These are phyloP conservation scores for Falco punctatus DNA, from an alignment of 2,113 vertebrate genomes.

Conservation along the genomic window DNA sequence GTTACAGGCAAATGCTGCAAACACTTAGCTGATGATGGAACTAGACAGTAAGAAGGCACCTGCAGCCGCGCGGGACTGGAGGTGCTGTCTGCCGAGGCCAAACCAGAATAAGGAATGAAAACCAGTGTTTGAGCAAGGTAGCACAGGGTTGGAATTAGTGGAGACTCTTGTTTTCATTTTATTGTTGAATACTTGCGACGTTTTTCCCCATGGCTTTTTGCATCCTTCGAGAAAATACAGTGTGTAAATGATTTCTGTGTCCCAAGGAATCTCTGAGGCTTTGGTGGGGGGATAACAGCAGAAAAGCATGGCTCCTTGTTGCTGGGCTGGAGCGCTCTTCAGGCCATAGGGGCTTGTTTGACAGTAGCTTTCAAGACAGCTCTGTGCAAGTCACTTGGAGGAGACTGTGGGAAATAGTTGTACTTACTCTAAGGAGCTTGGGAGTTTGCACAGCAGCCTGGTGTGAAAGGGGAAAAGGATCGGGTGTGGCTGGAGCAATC, in stretches of 20 bases:
- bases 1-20: not conserved
- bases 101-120: not conserved
- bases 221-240: not conserved
- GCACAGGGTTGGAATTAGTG: not conserved
- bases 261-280: not conserved
- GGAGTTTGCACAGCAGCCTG: not conserved
- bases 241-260: not conserved
- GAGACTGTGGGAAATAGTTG: not conserved
- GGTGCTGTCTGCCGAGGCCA: not conserved
- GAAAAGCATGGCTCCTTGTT: accelerated
- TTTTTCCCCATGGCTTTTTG: not conserved
- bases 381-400: not conserved
- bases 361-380: not conserved
- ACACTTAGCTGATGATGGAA: not conserved
- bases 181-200: not conserved
- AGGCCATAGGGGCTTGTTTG: not conserved
- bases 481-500: not conserved
- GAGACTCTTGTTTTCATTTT: not conserved
- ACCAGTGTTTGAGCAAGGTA: not conserved
- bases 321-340: accelerated
- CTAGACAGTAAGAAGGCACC: not conserved
- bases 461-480: not conserved
- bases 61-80: accelerated
- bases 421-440: not conserved
- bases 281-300: accelerated